Evolutionary conservation across 1,140 invertebrate species (phyloP).

Genomic region (Meloidogyne chitwoodi): DNA sequence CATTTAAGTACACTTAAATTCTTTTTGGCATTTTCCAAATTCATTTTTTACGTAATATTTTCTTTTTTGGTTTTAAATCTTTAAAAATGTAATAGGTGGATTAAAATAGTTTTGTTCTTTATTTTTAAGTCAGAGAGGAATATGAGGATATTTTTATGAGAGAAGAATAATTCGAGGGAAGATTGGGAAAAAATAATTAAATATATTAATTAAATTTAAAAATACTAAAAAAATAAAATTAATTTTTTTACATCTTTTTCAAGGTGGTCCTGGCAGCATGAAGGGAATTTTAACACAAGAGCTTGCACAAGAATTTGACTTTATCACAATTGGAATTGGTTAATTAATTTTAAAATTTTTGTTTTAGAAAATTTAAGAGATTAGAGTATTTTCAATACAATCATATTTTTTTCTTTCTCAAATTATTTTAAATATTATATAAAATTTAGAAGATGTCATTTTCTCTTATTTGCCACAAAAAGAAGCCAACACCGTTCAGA

Average conservation of each 20-base stretch:
- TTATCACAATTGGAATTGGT: slow-evolving; percentile 46
- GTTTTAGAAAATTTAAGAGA: slow-evolving; percentile 15
- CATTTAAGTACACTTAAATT: neutral
- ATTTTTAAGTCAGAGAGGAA: neutral
- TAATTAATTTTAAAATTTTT: neutral
- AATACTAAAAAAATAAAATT: neutral
- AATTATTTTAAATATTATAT: too few relatives aligned
- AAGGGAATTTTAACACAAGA: slow-evolving; percentile 55
- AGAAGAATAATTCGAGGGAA: neutral
- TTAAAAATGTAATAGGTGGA: neutral
- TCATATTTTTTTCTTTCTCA: too few relatives aligned
- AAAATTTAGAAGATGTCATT: slow-evolving; percentile 37
- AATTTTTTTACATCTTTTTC: slow-evolving; percentile 7
- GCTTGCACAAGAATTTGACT: slow-evolving; percentile 52
- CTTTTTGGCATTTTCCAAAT: neutral
- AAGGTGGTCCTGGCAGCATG: slow-evolving; percentile 50
- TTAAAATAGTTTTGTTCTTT: neutral
- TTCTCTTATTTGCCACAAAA: slow-evolving; percentile 52
- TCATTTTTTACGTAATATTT: neutral
- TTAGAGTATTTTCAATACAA: neutral
- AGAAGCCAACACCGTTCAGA: slow-evolving; percentile 50
- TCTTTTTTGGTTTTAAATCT: neutral
- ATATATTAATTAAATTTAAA: neutral
- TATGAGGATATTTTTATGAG: neutral
- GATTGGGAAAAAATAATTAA: neutral